Evolutionary conservation across 2,113 vertebrate genomes (phyloP).

Genomic region (Centrocercus urophasianus): DNA sequence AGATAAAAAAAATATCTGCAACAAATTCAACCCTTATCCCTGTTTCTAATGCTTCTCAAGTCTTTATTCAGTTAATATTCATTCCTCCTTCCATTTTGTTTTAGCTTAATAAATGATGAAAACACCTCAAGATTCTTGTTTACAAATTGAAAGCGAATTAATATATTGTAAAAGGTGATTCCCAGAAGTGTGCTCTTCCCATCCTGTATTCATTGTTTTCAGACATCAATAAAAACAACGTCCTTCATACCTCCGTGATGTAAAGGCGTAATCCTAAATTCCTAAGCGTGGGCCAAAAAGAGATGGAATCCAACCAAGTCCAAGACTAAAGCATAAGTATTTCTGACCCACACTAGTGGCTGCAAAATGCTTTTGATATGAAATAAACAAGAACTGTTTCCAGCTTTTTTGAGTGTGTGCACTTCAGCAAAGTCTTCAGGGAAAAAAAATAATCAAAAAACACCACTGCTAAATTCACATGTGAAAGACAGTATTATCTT

Average conservation of each 20-base stretch:
- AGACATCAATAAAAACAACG: constrained; percentile 13
- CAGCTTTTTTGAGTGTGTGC: neutral
- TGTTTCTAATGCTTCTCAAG: constrained; percentile 43
- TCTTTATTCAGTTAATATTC: constrained; percentile 25
- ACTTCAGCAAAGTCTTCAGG: constrained; percentile 30
- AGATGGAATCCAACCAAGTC: constrained; percentile 62
- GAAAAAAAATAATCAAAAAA: neutral
- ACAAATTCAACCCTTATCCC: constrained; percentile 37
- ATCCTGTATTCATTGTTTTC: neutral
- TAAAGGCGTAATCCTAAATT: constrained; percentile 63
- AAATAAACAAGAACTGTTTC: constrained; percentile 66
- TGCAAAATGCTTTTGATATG: constrained; percentile 70
- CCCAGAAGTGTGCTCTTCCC: neutral
- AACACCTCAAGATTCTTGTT: constrained; percentile 35
- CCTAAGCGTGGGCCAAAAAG: constrained; percentile 50
- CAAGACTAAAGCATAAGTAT: constrained; percentile 70
- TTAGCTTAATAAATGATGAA: constrained; percentile 46
- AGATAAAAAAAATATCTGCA: neutral
- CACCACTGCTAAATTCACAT: neutral
- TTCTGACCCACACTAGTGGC: constrained; percentile 65
- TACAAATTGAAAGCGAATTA: constrained; percentile 52
- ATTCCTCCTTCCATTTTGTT: constrained; percentile 44
- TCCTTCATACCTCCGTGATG: constrained; percentile 41
- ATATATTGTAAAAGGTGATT: neutral
- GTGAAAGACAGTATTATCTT: neutral